Base-by-base conservation (phyloP, 2,888 invertebrate genomes). In the Scelioninae gen. 2 region DNA sequence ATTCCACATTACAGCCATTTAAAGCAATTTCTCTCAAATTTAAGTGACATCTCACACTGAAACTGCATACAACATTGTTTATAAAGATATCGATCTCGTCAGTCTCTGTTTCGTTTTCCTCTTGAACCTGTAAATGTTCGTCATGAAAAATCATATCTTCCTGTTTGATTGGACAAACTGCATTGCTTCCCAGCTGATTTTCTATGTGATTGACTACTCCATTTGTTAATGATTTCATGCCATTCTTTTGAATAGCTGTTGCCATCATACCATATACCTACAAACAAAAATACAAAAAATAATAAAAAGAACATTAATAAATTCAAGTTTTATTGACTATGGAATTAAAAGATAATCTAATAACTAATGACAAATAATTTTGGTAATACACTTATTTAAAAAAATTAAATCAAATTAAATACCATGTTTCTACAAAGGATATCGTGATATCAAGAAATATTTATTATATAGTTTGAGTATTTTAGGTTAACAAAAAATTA, bases 51-150 rank as follows among this genome's bases (percentile, higher is more conserved):
- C 96, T 91, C 77, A 97, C 96, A 90, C 94, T 96, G 90, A 98
- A 96, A 90, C 93, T 95, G 89, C 96, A 96, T 85, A 97, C 97
- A 80, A 97, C 97, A 90, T 98, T 98, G 89, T 96, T 97, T 87
- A 98, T 96, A 85, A 94, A 93, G 86, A 98, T 97, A 88, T 97
- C 97, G 87, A 97, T 92, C 88, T 94, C 94, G 50, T 80, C 75
- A 19, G 78, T 75, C 37, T 79, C 78, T 19, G 71, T 65, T 45
- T 79, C 76, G 18, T 74, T 61, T 18, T 76, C 50, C 13, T 75
- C 67, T 1, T 57, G 60, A 19, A 57, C 33, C 2, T 31, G 52
- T 4, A 43, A 39, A 18, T 57, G 50, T 15, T 58, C 60, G 48
- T 73, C 50, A 6, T 58, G 64, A 39, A 69, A 35, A 3, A 45